These are phyloP conservation scores for Drosophila subpulchrella DNA, from an alignment of 1,140 invertebrate genomes.

Conservation along the genomic window DNA sequence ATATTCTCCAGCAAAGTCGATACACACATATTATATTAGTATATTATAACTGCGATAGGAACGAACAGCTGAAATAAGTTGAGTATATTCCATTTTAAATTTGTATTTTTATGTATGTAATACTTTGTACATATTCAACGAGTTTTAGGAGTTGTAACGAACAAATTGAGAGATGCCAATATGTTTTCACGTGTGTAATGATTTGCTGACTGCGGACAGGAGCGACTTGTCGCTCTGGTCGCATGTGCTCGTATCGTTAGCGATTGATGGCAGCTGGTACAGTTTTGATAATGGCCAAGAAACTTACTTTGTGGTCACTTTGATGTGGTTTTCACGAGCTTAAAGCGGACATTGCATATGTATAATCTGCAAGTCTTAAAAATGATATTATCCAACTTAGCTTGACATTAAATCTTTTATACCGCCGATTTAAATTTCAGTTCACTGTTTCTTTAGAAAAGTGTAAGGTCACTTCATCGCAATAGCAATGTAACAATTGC, in stretches of 20 bases:
- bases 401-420: background rate
- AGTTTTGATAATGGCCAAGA: constrained; percentile 23
- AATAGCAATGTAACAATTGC: too few relatives aligned
- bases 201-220: constrained; percentile 17
- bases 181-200: constrained; percentile 19
- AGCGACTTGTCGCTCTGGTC: constrained; percentile 16
- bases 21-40: too few relatives aligned
- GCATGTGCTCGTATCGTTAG: constrained; percentile 43
- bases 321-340: constrained; percentile 10
- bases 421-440: background rate
- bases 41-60: too few relatives aligned
- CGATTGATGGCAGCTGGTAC: constrained; percentile 50
- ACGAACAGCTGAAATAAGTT: too few relatives aligned
- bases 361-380: background rate
- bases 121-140: background rate
- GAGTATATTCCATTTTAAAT: background rate
- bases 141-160: background rate
- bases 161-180: background rate
- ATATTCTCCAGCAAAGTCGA: too few relatives aligned
- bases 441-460: too few relatives aligned
- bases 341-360: background rate
- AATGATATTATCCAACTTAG: background rate
- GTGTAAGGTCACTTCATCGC: too few relatives aligned
- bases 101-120: too few relatives aligned
- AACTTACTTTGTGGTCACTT: constrained; percentile 18